A percentile compares a stretch with the other conserved stretches of the same genome.
These are phyloP conservation scores for Lagria hirta DNA, from an alignment of 2,888 invertebrate species.

Conservation along the genomic window DNA sequence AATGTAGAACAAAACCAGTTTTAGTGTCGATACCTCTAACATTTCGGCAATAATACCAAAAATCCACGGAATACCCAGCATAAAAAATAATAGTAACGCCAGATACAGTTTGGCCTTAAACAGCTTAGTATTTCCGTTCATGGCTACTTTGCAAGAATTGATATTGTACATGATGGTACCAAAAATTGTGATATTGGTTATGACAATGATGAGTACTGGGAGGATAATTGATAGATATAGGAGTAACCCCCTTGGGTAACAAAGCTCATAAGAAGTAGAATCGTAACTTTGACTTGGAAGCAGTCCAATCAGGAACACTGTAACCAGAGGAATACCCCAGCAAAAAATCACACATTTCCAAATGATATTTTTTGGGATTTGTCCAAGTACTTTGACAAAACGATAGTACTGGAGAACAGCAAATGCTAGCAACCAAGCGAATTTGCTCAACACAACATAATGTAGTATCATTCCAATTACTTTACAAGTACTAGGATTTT, in stretches of 20 bases:
- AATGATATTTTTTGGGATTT: conserved; percentile 62
- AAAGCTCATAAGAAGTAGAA: conserved; percentile 55
- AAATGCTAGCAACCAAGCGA: conserved; percentile 73
- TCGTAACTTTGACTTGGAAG: conserved; percentile 56
- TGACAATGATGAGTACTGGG: conserved; percentile 58
- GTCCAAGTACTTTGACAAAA: conserved; percentile 65
- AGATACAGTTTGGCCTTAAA: conserved; percentile 60
- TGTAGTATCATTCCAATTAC: conserved; percentile 63
- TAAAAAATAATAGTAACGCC: conserved; percentile 61
- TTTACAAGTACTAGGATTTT: conserved; percentile 52
- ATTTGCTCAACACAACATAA: conserved; percentile 67
- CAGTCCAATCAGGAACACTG: conserved; percentile 58
- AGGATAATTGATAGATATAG: conserved; percentile 60
- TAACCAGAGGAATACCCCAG: conserved; percentile 63
- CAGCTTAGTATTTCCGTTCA: conserved; percentile 50
- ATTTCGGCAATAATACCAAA: conserved; percentile 59
- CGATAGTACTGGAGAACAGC: conserved; percentile 68
- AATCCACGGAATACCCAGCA: conserved; percentile 64
- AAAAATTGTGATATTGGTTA: conserved; percentile 62
- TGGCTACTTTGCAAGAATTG: conserved; percentile 49
- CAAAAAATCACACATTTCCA: conserved; percentile 64
- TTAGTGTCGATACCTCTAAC: conserved; percentile 35
- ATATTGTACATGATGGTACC: conserved; percentile 58
- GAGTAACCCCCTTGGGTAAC: conserved; percentile 59
- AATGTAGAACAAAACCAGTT: conserved; percentile 51